Percentiles rank a stretch among this genome's conserved stretches.
These are phyloP conservation scores for Diglossa cyanea DNA, from an alignment of 2,797 vertebrate species.

Conservation along the genomic window DNA sequence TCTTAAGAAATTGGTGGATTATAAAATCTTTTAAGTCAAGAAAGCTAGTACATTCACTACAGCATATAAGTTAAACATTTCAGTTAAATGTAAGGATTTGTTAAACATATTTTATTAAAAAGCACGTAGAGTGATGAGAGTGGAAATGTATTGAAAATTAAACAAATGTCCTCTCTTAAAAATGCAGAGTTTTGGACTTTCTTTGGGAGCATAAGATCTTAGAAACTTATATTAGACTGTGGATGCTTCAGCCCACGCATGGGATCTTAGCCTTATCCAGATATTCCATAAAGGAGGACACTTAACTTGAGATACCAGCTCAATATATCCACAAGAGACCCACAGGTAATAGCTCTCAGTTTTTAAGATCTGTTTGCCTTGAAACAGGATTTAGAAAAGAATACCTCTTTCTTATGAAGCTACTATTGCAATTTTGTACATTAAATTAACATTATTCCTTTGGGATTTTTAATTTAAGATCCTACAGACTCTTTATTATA, in stretches of 20 bases:
- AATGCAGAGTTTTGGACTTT: background rate
- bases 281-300: background rate
- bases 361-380: conserved; percentile 3
- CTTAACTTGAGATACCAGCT: background rate
- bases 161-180: background rate
- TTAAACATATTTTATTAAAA: background rate
- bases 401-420: background rate
- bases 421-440: background rate
- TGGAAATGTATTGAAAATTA: background rate
- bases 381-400: background rate
- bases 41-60: background rate
- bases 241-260: background rate
- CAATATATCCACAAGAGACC: background rate
- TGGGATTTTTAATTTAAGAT: conserved; percentile 27
- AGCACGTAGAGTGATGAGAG: background rate
- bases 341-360: background rate
- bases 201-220: background rate
- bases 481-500: background rate
- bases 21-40: background rate
- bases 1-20: background rate
- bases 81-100: background rate
- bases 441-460: conserved; percentile 20
- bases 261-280: background rate
- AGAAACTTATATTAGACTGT: background rate
- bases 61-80: background rate